Conservation (phyloP, 2,797 vertebrate species). For the Limosa lapponica region DNA sequence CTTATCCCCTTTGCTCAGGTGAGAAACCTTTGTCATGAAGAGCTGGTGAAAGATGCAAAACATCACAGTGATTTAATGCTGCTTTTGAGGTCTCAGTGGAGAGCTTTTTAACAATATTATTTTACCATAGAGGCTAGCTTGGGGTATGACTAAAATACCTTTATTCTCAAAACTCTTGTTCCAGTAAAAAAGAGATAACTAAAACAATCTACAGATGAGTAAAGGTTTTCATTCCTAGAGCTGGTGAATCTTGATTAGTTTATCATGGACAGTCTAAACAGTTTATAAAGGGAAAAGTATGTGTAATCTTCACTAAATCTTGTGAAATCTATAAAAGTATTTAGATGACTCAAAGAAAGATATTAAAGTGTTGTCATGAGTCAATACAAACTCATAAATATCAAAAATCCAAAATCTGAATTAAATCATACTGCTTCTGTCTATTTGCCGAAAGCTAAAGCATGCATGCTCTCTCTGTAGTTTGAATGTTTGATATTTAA, state of each 20-base stretch:
- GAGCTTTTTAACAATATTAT: not conserved
- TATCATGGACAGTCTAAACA: conserved; percentile 26
- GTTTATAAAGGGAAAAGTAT: conserved; percentile 7
- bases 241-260: not conserved
- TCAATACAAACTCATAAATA: not conserved
- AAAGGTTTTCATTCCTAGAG: conserved; percentile 22
- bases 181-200: not conserved
- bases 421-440: not conserved
- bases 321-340: conserved; percentile 9
- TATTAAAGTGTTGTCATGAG: not conserved
- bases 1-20: not conserved
- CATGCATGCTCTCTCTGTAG: not conserved
- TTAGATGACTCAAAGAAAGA: not conserved
- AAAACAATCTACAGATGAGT: not conserved
- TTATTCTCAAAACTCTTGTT: not conserved
- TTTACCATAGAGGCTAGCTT: not conserved
- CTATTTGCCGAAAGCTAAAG: not conserved
- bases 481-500: not conserved
- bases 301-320: not conserved
- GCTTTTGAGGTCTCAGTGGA: not conserved
- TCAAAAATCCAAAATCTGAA: not conserved
- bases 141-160: not conserved
- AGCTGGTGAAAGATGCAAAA: not conserved
- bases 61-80: not conserved
- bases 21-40: not conserved